These are phyloP conservation scores for Plemyria rubiginata DNA, from an alignment of 2,888 invertebrate species.

Conservation along the genomic window DNA sequence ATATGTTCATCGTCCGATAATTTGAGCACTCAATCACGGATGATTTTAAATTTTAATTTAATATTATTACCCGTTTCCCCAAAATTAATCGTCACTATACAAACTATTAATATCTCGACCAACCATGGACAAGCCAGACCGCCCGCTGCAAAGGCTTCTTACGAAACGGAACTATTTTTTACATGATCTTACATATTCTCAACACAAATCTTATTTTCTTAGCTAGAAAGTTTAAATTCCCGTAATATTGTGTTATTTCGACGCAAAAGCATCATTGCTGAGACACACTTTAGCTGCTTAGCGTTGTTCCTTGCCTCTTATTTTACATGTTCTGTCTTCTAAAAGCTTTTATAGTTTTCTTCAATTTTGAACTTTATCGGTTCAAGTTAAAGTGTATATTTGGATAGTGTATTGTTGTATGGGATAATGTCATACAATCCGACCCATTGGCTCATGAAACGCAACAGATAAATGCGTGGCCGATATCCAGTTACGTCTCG, in stretches of 20 bases:
- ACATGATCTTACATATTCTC: slow-evolving; percentile 18
- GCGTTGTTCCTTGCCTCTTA: slow-evolving; percentile 66
- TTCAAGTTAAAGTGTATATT: slow-evolving; percentile 45
- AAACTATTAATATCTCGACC: slow-evolving; percentile 69
- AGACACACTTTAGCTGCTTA: slow-evolving; percentile 55
- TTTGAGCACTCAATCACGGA: slow-evolving; percentile 49
- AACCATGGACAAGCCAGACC: slow-evolving; percentile 61
- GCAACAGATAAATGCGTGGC: slow-evolving; percentile 77
- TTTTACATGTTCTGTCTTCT: slow-evolving; percentile 64
- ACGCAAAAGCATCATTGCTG: slow-evolving; percentile 44
- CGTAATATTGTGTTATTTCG: slow-evolving; percentile 34
- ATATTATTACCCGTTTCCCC: slow-evolving; percentile 57
- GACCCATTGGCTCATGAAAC: slow-evolving; percentile 72
- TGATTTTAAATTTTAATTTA: slow-evolving; percentile 52
- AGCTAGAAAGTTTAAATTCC: slow-evolving; percentile 51
- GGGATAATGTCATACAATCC: slow-evolving; percentile 76
- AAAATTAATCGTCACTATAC: slow-evolving; percentile 63
- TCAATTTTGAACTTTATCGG: slow-evolving; percentile 50
- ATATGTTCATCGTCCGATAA: slow-evolving; percentile 39
- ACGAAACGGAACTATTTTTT: slow-evolving; percentile 38
- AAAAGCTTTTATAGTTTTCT: slow-evolving; percentile 40
- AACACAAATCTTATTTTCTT: slow-evolving; percentile 39
- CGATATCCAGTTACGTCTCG: slow-evolving; percentile 74
- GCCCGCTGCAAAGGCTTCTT: slow-evolving; percentile 65
- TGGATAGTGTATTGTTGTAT: slow-evolving; percentile 38